These are phyloP conservation scores for Synodontis membranacea DNA, from an alignment of 2,113 vertebrate species.

Conservation along the genomic window DNA sequence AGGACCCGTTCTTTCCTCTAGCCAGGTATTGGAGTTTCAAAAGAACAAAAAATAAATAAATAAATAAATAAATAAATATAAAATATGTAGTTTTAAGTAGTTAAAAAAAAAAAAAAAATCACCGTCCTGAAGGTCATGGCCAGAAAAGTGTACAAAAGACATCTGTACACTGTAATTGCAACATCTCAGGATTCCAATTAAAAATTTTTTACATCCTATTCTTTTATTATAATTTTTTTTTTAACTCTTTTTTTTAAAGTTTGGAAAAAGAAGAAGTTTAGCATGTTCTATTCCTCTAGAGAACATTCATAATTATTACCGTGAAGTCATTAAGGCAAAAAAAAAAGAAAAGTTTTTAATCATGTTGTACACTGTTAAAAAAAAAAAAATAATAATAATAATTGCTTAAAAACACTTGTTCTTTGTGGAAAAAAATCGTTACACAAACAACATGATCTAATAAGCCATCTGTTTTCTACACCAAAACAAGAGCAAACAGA, in stretches of 20 bases:
- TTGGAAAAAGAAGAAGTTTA: neutral
- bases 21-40: too few species aligned
- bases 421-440: neutral
- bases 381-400: neutral
- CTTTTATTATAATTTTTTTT: too few species aligned
- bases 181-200: too few species aligned
- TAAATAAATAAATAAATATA: too few species aligned
- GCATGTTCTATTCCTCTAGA: neutral
- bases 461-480: conserved; percentile 33
- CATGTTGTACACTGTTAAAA: neutral
- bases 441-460: neutral
- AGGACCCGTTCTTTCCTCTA: too few species aligned
- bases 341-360: neutral
- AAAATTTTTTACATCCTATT: neutral
- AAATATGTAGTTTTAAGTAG: too few species aligned
- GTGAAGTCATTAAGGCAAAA: neutral
- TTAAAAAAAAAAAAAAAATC: too few species aligned
- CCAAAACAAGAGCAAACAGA: conserved; percentile 31
- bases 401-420: neutral
- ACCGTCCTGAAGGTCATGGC: neutral
- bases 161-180: neutral
- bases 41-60: too few species aligned
- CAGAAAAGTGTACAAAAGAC: neutral
- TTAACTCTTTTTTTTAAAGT: too few species aligned
- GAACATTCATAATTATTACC: neutral